phyloP scores from a whole-genome alignment of 2,888 invertebrate genomes.

The Phengaris alcon region DNA sequence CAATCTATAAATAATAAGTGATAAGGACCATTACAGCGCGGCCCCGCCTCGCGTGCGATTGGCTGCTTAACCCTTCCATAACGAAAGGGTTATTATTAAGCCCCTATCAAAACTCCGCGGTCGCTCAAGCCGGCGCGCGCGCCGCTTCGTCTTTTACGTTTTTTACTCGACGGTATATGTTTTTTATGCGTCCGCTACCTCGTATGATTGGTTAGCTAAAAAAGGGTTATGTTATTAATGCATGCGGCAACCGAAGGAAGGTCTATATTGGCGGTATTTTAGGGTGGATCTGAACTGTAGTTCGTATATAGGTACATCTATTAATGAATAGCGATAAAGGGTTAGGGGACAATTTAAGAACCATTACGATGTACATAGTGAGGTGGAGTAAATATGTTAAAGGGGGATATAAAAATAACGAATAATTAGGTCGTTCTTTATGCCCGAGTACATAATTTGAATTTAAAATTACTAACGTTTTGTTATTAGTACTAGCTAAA shows the following conservation, averaged over 20 bases:
- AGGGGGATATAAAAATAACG: neutral
- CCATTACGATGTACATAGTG: neutral
- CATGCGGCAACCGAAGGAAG: slow-evolving; percentile 45
- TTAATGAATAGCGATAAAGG: slow-evolving; percentile 34
- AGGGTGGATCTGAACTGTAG: slow-evolving; percentile 54
- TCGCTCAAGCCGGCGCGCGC: slow-evolving; percentile 58
- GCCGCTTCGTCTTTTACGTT: slow-evolving; percentile 60
- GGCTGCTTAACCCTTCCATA: slow-evolving; percentile 67
- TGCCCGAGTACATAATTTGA: neutral
- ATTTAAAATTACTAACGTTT: neutral
- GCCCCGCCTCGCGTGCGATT: slow-evolving; percentile 70
- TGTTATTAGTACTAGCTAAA: neutral
- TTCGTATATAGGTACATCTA: slow-evolving; percentile 22
- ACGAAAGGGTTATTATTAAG: slow-evolving; percentile 76
- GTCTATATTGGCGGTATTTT: slow-evolving; percentile 52
- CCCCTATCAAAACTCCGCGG: slow-evolving; percentile 51
- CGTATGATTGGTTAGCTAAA: slow-evolving; percentile 66
- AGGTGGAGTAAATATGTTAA: neutral
- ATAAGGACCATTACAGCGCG: slow-evolving; percentile 32
- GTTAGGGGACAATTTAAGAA: slow-evolving; percentile 13
- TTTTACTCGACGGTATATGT: slow-evolving; percentile 61
- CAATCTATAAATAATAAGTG: slow-evolving; percentile 41
- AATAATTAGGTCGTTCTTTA: neutral
- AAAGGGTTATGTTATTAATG: slow-evolving; percentile 73
- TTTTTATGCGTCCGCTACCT: slow-evolving; percentile 56